Evolutionary conservation across 2,113 vertebrate species (phyloP).

Genomic region (Ptychochromis oligacanthus): DNA sequence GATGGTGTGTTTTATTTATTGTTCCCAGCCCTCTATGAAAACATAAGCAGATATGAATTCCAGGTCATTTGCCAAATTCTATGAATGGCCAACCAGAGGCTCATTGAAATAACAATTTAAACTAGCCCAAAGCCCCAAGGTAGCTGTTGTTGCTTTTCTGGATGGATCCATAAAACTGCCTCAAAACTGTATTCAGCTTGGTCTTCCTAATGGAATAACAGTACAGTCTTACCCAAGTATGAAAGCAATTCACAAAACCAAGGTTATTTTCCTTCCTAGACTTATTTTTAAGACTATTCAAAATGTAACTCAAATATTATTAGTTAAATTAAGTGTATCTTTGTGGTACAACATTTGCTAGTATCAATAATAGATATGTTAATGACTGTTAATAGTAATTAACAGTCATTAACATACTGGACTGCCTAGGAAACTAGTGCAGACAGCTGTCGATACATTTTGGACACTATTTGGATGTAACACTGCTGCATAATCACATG

Average conservation of each 20-base stretch:
- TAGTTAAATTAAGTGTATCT: background rate
- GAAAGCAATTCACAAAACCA: background rate
- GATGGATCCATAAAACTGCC: background rate
- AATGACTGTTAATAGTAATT: too few species aligned
- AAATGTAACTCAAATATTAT: too few species aligned
- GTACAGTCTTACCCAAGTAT: background rate
- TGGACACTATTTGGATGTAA: background rate
- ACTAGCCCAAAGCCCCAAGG: background rate
- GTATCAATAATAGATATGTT: too few species aligned
- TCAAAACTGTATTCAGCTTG: background rate
- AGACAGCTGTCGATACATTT: background rate
- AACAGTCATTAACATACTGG: too few species aligned
- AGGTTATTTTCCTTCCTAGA: background rate
- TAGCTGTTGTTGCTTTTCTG: background rate
- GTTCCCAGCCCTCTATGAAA: background rate
- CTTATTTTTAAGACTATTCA: background rate
- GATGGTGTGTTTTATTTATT: background rate
- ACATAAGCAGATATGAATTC: background rate
- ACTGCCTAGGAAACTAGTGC: too few species aligned
- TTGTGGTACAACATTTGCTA: background rate
- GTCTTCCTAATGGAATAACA: background rate
- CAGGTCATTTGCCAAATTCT: background rate
- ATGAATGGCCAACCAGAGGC: background rate
- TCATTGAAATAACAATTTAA: background rate
- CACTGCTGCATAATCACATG: background rate